These are phyloP conservation scores for Petrocephalus zakoni DNA, from an alignment of 2,113 vertebrate genomes.

Conservation along the genomic window DNA sequence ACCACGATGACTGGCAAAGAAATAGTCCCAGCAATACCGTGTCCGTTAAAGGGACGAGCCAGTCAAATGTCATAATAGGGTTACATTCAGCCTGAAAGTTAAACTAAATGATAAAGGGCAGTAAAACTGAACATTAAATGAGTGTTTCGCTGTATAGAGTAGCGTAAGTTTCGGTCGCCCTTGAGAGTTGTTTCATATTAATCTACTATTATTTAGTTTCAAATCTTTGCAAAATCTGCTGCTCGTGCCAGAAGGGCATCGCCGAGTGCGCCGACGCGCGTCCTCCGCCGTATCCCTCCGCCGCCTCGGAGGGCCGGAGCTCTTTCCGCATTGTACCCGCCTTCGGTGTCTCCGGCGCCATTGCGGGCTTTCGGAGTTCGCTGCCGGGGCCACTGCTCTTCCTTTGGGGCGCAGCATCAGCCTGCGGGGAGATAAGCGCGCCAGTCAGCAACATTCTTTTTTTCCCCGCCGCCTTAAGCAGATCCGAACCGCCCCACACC, in stretches of 20 bases:
- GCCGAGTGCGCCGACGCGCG: background rate
- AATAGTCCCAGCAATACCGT: slow-evolving; percentile 19
- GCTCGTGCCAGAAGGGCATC: background rate
- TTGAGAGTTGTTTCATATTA: background rate
- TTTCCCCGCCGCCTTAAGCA: slow-evolving; percentile 21
- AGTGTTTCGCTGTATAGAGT: background rate
- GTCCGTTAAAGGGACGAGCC: background rate
- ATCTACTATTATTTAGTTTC: background rate
- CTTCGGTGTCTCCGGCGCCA: slow-evolving; percentile 77
- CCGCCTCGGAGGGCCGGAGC: slow-evolving; percentile 53
- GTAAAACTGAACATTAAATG: background rate
- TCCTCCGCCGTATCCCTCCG: slow-evolving; percentile 5
- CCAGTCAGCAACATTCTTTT: slow-evolving; percentile 18
- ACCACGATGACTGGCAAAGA: slow-evolving; percentile 26
- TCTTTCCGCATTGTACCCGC: slow-evolving; percentile 74
- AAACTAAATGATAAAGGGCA: background rate
- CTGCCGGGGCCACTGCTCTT: slow-evolving; percentile 47
- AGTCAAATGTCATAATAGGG: background rate
- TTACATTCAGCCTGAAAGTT: background rate
- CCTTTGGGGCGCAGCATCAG: slow-evolving; percentile 48
- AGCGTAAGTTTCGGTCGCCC: background rate
- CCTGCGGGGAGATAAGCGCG: slow-evolving; percentile 23
- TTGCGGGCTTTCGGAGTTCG: slow-evolving; percentile 75
- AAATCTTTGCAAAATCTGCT: background rate
- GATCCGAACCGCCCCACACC: background rate